phyloP scores from a whole-genome alignment of 2,888 invertebrate genomes.

The Scaptomyza cyrtandrae region DNA sequence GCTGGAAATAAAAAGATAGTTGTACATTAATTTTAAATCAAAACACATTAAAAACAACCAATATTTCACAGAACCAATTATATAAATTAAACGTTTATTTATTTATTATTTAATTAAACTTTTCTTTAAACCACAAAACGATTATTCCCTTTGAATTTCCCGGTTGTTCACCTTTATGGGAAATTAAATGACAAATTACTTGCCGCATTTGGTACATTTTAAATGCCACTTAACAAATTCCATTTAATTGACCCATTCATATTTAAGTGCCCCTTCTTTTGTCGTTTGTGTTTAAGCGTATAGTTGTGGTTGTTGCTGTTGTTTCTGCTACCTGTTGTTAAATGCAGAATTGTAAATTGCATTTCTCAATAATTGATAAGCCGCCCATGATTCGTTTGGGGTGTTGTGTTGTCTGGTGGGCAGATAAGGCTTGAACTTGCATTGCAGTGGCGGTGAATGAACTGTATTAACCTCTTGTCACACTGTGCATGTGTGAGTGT shows the following conservation, averaged over 20 bases:
- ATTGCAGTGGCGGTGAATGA: conserved; percentile 66
- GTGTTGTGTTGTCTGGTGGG: background rate
- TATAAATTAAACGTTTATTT: background rate
- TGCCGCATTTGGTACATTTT: background rate
- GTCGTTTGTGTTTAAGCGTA: conserved; percentile 1
- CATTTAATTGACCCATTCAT: conserved; percentile 34
- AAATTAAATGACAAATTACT: background rate
- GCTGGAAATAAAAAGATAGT: too few relatives aligned
- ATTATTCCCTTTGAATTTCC: background rate
- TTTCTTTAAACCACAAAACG: background rate
- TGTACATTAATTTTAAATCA: too few relatives aligned
- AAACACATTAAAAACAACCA: too few relatives aligned
- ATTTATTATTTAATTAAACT: background rate
- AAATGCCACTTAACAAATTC: conserved; percentile 9
- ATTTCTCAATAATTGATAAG: conserved; percentile 48
- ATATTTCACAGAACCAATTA: background rate
- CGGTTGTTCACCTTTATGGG: background rate
- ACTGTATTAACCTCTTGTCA: conserved; percentile 71
- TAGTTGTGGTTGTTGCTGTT: too few relatives aligned
- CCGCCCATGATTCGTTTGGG: background rate
- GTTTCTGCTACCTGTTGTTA: conserved; percentile 25
- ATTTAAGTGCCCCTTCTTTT: conserved; percentile 24
- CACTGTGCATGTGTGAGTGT: conserved; percentile 1
- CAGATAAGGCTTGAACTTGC: conserved; percentile 14
- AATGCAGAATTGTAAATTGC: conserved; percentile 25